Evolutionary conservation across 2,113 vertebrate genomes (phyloP).

Genomic region (Xenus cinereus): DNA sequence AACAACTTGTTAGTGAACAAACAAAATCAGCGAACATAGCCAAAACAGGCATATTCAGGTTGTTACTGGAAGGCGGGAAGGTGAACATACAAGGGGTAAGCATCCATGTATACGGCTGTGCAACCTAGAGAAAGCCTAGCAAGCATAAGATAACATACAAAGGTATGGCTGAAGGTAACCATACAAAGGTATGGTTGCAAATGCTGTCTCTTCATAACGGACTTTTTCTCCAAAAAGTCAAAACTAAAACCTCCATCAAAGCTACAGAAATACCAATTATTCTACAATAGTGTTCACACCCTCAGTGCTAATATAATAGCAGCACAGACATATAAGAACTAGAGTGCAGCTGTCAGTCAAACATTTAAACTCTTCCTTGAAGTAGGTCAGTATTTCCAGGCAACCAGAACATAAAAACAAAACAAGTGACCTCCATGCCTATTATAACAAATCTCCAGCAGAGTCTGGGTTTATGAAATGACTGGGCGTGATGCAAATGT

Average conservation of each 20-base stretch:
- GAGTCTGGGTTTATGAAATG: constrained; percentile 28
- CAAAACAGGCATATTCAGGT: background rate
- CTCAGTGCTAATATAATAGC: background rate
- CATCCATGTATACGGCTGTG: background rate
- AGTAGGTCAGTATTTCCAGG: constrained; percentile 33
- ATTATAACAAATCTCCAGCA: constrained; percentile 1
- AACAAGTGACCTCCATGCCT: constrained; percentile 3
- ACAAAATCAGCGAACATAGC: background rate
- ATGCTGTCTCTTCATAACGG: background rate
- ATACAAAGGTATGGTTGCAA: background rate
- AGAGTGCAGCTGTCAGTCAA: background rate
- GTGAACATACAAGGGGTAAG: background rate
- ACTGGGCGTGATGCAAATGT: constrained; percentile 14
- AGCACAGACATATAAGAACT: background rate
- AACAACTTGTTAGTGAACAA: background rate
- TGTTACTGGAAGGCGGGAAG: background rate
- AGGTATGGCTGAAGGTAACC: too few relatives aligned
- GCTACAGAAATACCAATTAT: background rate
- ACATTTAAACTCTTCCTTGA: constrained; percentile 13
- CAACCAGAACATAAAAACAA: constrained; percentile 40
- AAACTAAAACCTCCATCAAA: background rate
- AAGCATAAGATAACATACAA: background rate
- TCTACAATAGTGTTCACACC: background rate
- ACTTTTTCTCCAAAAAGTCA: background rate
- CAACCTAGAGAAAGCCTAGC: background rate